These are phyloP conservation scores for Aphrocallistes beatrix DNA, from an alignment of 37 sponge, comb jelly and placozoan species.

Conservation along the genomic window DNA sequence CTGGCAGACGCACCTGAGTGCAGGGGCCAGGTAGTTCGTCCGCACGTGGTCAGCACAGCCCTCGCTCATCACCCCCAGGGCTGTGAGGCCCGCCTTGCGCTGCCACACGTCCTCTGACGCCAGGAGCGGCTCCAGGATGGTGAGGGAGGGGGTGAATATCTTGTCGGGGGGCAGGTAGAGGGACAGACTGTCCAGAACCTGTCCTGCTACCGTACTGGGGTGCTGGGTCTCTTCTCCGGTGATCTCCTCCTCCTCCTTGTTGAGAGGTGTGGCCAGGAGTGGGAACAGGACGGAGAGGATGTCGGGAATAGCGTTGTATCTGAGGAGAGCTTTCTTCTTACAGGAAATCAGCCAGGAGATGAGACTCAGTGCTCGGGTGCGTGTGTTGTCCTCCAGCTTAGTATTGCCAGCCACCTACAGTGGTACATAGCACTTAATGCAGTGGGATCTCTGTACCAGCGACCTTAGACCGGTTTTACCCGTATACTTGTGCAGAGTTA, in stretches of 20 bases:
- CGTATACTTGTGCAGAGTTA: neutral
- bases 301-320: constrained; percentile 32
- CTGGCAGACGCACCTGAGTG: neutral
- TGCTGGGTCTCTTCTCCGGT: constrained; percentile 38
- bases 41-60: constrained; percentile 36
- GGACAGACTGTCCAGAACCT: constrained; percentile 66
- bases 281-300: constrained; percentile 36
- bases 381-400: constrained; percentile 41
- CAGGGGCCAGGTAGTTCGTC: neutral
- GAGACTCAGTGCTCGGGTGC: constrained; percentile 76
- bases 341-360: constrained; percentile 59
- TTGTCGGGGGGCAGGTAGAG: constrained; percentile 68
- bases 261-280: constrained; percentile 43
- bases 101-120: constrained; percentile 29
- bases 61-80: constrained; percentile 78
- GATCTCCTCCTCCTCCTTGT: constrained; percentile 31
- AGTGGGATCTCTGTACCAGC: neutral
- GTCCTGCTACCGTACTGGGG: constrained; percentile 43
- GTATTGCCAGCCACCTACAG: constrained; percentile 40
- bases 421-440: neutral
- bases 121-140: constrained; percentile 36
- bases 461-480: neutral
- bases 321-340: constrained; percentile 77
- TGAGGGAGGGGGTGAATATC: constrained; percentile 50
- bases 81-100: constrained; percentile 53